phyloP scores from a whole-genome alignment of 2,113 vertebrate species.

The Marcusenius ussheri region DNA sequence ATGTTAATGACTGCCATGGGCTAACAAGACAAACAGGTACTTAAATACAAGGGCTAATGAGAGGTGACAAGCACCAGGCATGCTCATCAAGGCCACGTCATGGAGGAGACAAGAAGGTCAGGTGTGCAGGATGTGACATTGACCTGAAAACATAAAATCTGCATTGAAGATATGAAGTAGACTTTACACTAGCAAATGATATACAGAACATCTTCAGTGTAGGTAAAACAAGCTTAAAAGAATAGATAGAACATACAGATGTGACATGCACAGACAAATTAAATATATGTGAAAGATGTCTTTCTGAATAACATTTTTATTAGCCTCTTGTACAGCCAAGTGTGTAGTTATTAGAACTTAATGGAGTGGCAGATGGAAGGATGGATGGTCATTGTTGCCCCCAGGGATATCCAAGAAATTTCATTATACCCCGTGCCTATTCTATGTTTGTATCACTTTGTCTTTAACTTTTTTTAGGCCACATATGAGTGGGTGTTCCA shows the following conservation, averaged over 20 bases:
- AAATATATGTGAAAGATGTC: neutral
- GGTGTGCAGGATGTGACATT: neutral
- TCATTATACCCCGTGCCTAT: neutral
- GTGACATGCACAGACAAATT: neutral
- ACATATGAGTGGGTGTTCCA: neutral
- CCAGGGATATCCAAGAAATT: neutral
- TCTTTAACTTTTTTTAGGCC: neutral
- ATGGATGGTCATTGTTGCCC: neutral
- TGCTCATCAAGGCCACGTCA: neutral
- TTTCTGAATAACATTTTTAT: neutral
- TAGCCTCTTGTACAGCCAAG: neutral
- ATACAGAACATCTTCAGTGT: neutral
- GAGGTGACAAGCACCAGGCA: neutral
- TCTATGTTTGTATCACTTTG: neutral
- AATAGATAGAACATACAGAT: neutral
- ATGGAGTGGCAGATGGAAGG: neutral
- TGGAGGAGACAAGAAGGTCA: neutral
- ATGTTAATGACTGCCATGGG: neutral
- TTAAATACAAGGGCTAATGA: neutral
- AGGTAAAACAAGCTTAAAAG: neutral
- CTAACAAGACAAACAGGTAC: neutral
- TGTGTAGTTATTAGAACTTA: neutral
- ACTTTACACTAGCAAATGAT: neutral
- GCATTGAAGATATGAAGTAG: neutral
- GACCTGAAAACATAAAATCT: neutral